These are phyloP conservation scores for Sebastes steindachneri DNA, from an alignment of 2,797 vertebrate species.

Conservation along the genomic window DNA sequence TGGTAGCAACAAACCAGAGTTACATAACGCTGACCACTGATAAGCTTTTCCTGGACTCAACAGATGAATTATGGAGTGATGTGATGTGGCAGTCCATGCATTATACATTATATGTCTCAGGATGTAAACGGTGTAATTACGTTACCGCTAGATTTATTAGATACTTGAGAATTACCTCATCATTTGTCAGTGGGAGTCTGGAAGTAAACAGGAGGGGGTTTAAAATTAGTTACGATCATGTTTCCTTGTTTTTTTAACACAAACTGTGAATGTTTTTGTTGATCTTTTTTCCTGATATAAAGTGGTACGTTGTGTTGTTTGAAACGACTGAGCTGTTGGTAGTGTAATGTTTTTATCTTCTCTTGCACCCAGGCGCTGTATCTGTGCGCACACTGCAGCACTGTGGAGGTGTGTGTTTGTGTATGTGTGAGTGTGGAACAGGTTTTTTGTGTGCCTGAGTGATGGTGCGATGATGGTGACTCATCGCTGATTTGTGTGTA, in stretches of 20 bases:
- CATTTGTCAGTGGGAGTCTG: slow-evolving; percentile 2
- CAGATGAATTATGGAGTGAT: slow-evolving; percentile 38
- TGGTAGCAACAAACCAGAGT: slow-evolving; percentile 60
- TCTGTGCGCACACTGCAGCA: slow-evolving; percentile 77
- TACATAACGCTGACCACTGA: slow-evolving; percentile 57
- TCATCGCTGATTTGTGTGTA: slow-evolving; percentile 82
- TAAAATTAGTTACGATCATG: neutral
- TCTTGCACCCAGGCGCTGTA: slow-evolving; percentile 61
- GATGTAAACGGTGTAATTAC: slow-evolving; percentile 7
- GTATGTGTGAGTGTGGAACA: slow-evolving; percentile 77
- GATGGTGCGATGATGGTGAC: slow-evolving; percentile 84
- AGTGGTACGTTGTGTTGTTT: slow-evolving; percentile 22
- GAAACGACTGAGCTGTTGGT: slow-evolving; percentile 31
- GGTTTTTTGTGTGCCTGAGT: slow-evolving; percentile 78
- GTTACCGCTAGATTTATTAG: slow-evolving; percentile 10
- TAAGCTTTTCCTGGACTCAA: slow-evolving; percentile 34
- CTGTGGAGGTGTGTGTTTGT: slow-evolving; percentile 83
- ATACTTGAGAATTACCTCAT: slow-evolving; percentile 3
- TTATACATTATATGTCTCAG: neutral
- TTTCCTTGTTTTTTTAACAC: slow-evolving; percentile 20
- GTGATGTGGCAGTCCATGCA: neutral
- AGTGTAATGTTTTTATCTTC: slow-evolving; percentile 62
- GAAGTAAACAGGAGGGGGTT: slow-evolving; percentile 16
- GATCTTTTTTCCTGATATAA: slow-evolving; percentile 7
- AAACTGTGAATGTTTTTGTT: slow-evolving; percentile 15